Conservation (phyloP, 2,888 invertebrate species). For the Cremastinae sp. region DNA sequence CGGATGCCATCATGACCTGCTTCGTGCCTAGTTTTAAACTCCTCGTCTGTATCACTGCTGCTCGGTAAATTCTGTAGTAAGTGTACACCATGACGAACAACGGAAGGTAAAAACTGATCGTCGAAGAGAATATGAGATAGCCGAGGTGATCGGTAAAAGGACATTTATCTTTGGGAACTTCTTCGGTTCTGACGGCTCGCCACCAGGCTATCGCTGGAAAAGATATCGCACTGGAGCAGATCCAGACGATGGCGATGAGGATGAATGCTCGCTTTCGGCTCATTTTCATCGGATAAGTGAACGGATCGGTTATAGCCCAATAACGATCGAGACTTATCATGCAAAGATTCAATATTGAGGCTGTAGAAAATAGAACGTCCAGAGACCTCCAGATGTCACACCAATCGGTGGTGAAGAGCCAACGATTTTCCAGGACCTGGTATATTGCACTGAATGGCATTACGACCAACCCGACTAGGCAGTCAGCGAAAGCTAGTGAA, state of each 20-base stretch:
- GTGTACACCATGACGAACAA: conserved; percentile 99
- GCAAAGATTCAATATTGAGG: conserved; percentile 97
- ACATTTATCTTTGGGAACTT: conserved; percentile 92
- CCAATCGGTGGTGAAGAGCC: conserved; percentile 97
- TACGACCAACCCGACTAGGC: conserved; percentile 96
- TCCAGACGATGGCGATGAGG: conserved; percentile 96
- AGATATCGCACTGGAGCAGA: conserved; percentile 97
- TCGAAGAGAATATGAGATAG: conserved; percentile 97
- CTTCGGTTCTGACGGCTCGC: conserved; percentile 91
- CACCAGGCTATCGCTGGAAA: conserved; percentile 99
- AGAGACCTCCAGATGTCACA: conserved; percentile 99
- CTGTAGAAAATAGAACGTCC: conserved; percentile 98
- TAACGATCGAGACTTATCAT: conserved; percentile 98
- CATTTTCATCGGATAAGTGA: conserved; percentile 97
- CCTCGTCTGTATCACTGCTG: conserved; percentile 94
- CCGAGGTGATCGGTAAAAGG: conserved; percentile 98
- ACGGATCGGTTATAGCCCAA: conserved; percentile 99
- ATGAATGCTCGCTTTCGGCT: conserved; percentile 92
- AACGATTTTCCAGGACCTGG: conserved; percentile 93
- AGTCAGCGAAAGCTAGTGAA: conserved; percentile 97
- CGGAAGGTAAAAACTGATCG: conserved; percentile 98
- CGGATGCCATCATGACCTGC: conserved; percentile 91
- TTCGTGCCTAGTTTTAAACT: conserved; percentile 95
- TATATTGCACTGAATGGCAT: conserved; percentile 98
- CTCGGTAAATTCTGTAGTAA: conserved; percentile 96